Percentiles rank a stretch among this genome's conserved stretches.
phyloP scores from a whole-genome alignment of 2,888 invertebrate genomes.

The Gerris lacustris region DNA sequence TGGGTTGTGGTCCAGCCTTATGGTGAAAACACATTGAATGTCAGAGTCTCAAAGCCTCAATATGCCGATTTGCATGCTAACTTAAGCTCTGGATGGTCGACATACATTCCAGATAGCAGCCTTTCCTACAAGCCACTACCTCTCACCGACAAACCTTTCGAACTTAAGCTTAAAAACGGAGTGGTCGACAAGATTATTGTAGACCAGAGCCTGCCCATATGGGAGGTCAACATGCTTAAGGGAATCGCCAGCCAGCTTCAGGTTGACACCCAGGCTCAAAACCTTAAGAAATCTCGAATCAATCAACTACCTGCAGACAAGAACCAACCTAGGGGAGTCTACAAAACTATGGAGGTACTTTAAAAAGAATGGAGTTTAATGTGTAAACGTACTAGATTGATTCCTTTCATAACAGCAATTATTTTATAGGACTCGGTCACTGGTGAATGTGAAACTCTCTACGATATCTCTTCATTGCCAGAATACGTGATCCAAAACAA shows the following conservation, averaged over 20 bases:
- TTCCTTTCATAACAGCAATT: background rate
- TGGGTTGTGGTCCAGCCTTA: constrained; percentile 44
- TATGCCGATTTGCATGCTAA: constrained; percentile 45
- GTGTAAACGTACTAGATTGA: too few species aligned
- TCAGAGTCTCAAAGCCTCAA: constrained; percentile 37
- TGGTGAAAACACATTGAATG: constrained; percentile 18
- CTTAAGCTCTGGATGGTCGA: constrained; percentile 35
- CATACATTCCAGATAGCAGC: constrained; percentile 39
- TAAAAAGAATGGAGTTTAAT: too few species aligned
- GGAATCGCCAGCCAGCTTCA: constrained; percentile 55
- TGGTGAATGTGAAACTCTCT: constrained; percentile 52
- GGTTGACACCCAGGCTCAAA: constrained; percentile 48
- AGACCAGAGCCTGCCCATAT: constrained; percentile 42
- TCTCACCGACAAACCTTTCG: constrained; percentile 47
- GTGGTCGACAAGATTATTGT: constrained; percentile 46
- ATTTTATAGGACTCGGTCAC: constrained; percentile 45
- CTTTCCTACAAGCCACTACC: constrained; percentile 45
- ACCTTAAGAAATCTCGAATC: constrained; percentile 40
- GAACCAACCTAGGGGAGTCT: constrained; percentile 41
- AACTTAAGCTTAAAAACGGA: constrained; percentile 48
- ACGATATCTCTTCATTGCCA: constrained; percentile 50
- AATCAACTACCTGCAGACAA: constrained; percentile 36
- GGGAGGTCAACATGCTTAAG: constrained; percentile 56
- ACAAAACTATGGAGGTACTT: constrained; percentile 49
- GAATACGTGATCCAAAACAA: constrained; percentile 43